Conservation (phyloP, 1,140 invertebrate species). For the Nymphalis io region DNA sequence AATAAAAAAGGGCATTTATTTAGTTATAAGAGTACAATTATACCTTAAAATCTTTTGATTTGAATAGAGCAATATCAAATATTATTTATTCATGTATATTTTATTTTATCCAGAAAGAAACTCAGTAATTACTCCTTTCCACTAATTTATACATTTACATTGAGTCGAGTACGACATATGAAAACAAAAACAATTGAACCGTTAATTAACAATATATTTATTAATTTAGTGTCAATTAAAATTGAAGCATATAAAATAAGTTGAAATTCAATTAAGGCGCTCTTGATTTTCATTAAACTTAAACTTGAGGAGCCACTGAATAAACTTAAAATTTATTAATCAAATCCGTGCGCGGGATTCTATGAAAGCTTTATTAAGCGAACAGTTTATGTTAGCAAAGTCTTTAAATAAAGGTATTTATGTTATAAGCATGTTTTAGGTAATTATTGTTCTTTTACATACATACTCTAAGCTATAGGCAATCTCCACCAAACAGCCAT, state of each 20-base stretch:
- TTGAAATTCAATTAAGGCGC: slow-evolving; percentile 15
- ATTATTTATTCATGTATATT: no score
- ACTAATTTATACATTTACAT: no score
- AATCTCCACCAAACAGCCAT: no score
- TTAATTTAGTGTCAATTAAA: background rate
- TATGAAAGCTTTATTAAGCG: slow-evolving; percentile 29
- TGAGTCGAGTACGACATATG: no score
- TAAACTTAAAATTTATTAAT: slow-evolving; percentile 34
- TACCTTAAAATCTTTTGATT: no score
- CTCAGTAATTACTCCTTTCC: background rate
- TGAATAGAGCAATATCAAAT: no score
- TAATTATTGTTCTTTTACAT: no score
- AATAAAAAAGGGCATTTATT: background rate
- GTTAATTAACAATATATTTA: background rate
- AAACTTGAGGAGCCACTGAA: slow-evolving; percentile 11
- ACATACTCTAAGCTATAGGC: no score
- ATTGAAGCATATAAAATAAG: background rate
- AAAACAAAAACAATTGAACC: background rate
- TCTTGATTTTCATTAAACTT: slow-evolving; percentile 17
- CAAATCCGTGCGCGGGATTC: slow-evolving; percentile 18
- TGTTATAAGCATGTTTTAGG: no score
- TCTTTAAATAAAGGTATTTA: no score
- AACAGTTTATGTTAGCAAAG: background rate
- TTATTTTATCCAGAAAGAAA: no score
- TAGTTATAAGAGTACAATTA: background rate